Percentiles rank a stretch among this genome's conserved stretches.
These are phyloP conservation scores for Macaria liturata DNA, from an alignment of 2,888 invertebrate genomes.

Conservation along the genomic window DNA sequence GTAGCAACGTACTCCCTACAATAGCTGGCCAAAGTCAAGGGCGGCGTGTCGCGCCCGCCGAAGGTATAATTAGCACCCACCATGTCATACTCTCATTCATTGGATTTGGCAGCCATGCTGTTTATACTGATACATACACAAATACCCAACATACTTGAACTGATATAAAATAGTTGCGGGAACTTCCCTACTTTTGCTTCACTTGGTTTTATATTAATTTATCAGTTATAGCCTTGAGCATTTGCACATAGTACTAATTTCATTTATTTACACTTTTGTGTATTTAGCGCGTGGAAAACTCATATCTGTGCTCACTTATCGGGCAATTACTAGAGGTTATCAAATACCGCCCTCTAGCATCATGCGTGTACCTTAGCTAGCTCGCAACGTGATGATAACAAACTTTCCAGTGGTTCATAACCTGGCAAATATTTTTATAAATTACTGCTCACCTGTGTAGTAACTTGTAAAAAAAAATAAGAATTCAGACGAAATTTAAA, in stretches of 20 bases:
- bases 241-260: too few relatives aligned
- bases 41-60: slow-evolving; percentile 9
- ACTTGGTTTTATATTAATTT: too few relatives aligned
- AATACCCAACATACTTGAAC: too few relatives aligned
- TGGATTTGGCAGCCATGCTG: slow-evolving; percentile 14
- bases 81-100: slow-evolving; percentile 20
- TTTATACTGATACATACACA: slow-evolving; percentile 6
- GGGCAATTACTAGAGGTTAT: slow-evolving; percentile 35
- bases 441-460: too few relatives aligned
- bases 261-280: neutral
- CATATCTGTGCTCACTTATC: slow-evolving; percentile 23
- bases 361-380: neutral
- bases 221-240: too few relatives aligned
- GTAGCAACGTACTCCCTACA: neutral
- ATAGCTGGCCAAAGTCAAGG: slow-evolving; percentile 19
- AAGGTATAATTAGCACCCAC: too few relatives aligned
- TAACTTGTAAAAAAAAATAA: too few relatives aligned
- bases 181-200: too few relatives aligned
- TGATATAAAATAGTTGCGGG: too few relatives aligned
- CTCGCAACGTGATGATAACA: slow-evolving; percentile 37
- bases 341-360: slow-evolving; percentile 11
- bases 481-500: too few relatives aligned
- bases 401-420: too few relatives aligned
- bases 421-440: too few relatives aligned
- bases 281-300: slow-evolving; percentile 33